These are phyloP conservation scores for Phocides pigmalion DNA, from an alignment of 1,140 invertebrate species.

Conservation along the genomic window DNA sequence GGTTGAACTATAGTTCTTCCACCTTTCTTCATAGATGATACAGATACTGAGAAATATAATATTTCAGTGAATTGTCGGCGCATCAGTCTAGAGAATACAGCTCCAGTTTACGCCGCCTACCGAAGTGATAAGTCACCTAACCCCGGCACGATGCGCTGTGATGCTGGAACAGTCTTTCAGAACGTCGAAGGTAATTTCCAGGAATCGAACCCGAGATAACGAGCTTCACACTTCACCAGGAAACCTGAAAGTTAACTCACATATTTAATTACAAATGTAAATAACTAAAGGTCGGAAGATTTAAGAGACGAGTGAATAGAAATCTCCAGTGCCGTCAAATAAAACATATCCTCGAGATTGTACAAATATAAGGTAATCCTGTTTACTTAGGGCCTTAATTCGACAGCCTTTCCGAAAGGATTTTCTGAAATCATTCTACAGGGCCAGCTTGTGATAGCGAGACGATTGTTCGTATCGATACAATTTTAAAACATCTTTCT, in stretches of 20 bases:
- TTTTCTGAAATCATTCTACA: constrained; percentile 44
- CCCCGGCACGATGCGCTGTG: too few relatives aligned
- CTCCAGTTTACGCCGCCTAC: too few relatives aligned
- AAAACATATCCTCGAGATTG: constrained; percentile 45
- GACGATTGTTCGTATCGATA: not conserved
- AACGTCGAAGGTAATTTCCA: too few relatives aligned
- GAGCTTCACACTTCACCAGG: not conserved
- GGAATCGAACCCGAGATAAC: not conserved
- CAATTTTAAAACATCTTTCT: too few relatives aligned
- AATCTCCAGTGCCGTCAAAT: constrained; percentile 36
- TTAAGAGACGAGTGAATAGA: constrained; percentile 23
- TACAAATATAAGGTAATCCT: constrained; percentile 51
- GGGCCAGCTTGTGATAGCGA: not conserved
- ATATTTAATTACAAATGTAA: constrained; percentile 12
- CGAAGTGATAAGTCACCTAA: too few relatives aligned
- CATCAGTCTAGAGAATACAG: too few relatives aligned
- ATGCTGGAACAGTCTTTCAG: too few relatives aligned
- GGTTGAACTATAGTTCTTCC: too few relatives aligned
- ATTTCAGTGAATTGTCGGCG: too few relatives aligned
- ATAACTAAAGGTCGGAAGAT: constrained; percentile 1
- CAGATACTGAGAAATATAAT: too few relatives aligned
- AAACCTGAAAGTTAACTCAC: constrained; percentile 9
- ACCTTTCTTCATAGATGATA: too few relatives aligned
- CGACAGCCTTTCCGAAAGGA: constrained; percentile 39
- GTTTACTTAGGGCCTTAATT: constrained; percentile 49